Evolutionary conservation across 2,797 vertebrate species (phyloP).

Genomic region (Uromys caudimaculatus): DNA sequence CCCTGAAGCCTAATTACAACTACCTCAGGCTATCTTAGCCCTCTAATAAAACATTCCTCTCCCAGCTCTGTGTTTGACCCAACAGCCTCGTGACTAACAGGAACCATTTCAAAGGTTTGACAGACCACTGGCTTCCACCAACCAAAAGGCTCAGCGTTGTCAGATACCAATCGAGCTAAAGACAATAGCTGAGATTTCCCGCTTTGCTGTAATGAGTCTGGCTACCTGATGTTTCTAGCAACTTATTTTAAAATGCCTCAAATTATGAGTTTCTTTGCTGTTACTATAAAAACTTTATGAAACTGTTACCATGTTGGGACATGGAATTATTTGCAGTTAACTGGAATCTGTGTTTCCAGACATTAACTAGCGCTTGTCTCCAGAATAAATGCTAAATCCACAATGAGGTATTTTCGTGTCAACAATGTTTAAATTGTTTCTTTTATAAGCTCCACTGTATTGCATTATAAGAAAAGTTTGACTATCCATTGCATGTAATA

Average conservation of each 20-base stretch:
- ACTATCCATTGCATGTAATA: not conserved
- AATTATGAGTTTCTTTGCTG: not conserved
- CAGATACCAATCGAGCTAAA: not conserved
- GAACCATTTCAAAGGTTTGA: not conserved
- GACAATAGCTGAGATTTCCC: not conserved
- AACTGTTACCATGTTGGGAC: not conserved
- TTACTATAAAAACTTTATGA: not conserved
- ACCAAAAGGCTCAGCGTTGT: not conserved
- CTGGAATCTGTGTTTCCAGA: not conserved
- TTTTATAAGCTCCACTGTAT: not conserved
- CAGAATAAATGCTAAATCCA: not conserved
- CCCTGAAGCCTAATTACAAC: not conserved
- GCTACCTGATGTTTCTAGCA: not conserved
- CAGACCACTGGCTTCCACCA: not conserved
- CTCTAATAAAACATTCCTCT: not conserved
- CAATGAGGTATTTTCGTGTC: not conserved
- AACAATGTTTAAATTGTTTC: not conserved
- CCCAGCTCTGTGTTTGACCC: not conserved
- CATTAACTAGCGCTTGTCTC: not conserved
- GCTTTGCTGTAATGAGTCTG: not conserved
- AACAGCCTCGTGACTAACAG: not conserved
- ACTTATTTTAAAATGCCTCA: not conserved
- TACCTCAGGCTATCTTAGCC: not conserved
- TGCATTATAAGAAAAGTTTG: constrained; percentile 9
- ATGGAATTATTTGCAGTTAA: not conserved